phyloP scores from a whole-genome alignment of 1,140 invertebrate genomes.

The Cheumatopsyche charites region DNA sequence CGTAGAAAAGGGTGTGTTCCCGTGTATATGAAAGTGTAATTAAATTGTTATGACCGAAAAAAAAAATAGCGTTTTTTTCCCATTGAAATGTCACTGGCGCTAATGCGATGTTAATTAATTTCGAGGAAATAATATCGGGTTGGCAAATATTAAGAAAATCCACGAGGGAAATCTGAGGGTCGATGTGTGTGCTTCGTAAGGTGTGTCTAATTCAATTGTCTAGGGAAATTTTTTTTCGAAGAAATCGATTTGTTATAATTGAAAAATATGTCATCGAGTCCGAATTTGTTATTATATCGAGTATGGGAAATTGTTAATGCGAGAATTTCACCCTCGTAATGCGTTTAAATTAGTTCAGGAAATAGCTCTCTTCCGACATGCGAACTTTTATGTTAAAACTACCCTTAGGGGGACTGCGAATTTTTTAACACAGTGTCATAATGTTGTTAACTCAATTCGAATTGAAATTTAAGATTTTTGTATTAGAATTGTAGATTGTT shows the following conservation, averaged over 20 bases:
- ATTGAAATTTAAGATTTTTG: too few relatives aligned
- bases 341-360: slow-evolving; percentile 47
- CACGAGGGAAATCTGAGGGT: slow-evolving; percentile 31
- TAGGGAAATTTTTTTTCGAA: slow-evolving; percentile 1
- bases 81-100: background rate
- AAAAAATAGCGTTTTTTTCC: too few relatives aligned
- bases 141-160: background rate
- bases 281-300: background rate
- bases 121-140: too few relatives aligned
- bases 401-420: background rate
- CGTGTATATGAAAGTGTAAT: background rate
- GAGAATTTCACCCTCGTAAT: slow-evolving; percentile 32
- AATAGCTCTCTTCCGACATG: slow-evolving; percentile 48
- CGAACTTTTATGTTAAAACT: slow-evolving; percentile 42
- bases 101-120: too few relatives aligned
- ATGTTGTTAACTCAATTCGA: too few relatives aligned
- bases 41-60: background rate
- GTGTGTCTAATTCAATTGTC: slow-evolving; percentile 10
- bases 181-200: background rate
- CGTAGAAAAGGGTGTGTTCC: too few relatives aligned
- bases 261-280: background rate
- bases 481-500: too few relatives aligned
- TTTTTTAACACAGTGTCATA: slow-evolving; percentile 19
- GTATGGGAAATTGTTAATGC: background rate
- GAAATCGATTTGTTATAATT: too few relatives aligned